Conservation (phyloP, 2,113 vertebrate genomes). For the Triplophysa siluroides region DNA sequence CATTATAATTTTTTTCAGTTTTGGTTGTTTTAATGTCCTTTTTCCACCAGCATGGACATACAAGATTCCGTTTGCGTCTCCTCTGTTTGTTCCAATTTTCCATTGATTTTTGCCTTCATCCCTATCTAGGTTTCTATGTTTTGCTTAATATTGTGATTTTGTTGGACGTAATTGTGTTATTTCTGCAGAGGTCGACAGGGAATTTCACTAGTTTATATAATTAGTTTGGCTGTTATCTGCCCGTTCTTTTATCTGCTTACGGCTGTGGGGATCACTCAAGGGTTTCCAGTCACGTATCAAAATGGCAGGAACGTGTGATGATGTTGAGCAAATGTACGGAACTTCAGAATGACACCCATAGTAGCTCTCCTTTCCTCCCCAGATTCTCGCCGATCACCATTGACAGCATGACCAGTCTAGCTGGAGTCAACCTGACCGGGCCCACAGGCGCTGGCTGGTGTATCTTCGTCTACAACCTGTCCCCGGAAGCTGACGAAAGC, state of each 20-base stretch:
- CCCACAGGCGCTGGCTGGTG: constrained; percentile 88
- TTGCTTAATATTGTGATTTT: constrained; percentile 75
- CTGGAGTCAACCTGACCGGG: constrained; percentile 84
- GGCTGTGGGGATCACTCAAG: constrained; percentile 67
- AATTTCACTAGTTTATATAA: constrained; percentile 65
- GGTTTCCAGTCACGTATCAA: constrained; percentile 51
- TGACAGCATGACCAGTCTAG: constrained; percentile 88
- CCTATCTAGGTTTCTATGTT: constrained; percentile 81
- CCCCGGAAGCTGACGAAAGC: constrained; percentile 91
- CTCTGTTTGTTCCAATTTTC: constrained; percentile 77
- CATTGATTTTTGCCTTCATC: constrained; percentile 81
- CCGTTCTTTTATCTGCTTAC: constrained; percentile 62
- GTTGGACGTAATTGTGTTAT: constrained; percentile 75
- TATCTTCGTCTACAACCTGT: constrained; percentile 98
- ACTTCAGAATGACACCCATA: constrained; percentile 89
- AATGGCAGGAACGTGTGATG: constrained; percentile 59
- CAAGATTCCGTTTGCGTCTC: constrained; percentile 80
- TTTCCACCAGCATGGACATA: constrained; percentile 83
- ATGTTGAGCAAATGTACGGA: constrained; percentile 60
- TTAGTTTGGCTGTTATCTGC: constrained; percentile 32
- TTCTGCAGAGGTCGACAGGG: constrained; percentile 75
- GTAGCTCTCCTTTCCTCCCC: constrained; percentile 88
- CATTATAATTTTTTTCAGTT: constrained; percentile 73
- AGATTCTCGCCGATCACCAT: constrained; percentile 92
- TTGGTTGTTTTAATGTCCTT: constrained; percentile 79